Base-by-base conservation (phyloP, 2,888 invertebrate genomes). In the Parelbella ahira region DNA sequence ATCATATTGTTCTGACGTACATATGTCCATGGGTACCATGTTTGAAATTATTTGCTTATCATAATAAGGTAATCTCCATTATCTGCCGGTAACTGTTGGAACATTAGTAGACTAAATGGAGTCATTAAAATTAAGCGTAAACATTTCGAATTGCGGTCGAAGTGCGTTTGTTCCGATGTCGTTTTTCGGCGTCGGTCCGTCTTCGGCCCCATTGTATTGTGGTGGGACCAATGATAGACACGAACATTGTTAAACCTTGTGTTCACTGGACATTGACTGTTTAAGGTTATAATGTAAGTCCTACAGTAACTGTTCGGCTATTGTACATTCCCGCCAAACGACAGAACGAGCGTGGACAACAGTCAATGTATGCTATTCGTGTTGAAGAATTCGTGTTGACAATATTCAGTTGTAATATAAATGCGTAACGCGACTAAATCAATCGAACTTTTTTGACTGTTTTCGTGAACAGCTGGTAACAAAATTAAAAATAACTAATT, bases 211-310 rank as follows among this genome's bases (percentile, higher is more conserved):
- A 68, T 64, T 55, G 54, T 57, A 59, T 74, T 70, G 76, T 63
- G 78, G 70, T 75, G 83, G 82, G 83, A 84, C 83, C 83, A 84
- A 82, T 58, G 60, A 50, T 28, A 42, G 33, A 42, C 42, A 28
- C 34, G 42, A 27, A 50, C 39, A 36, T 46, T 48, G 25, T 50
- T 51, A 44, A 49, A 52, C 53, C 50, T 53, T 49, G 42, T 56
- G 54, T 42, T 34, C 55, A 54, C 56, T 48, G 46, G 51, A 52
- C 53, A 52, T 54, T 48, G 53, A 52, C 57, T 56, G 52, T 53
- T 50, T 45, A 25, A 44, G 29, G 30, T 18, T 29, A 24, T 37
- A 39, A 28, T 21, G 25, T 27, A 33, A 13, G 21, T 41, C 25
- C 27, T 33, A 34, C 33, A 28, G 21, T 33, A 27, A 32, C 29